phyloP scores from a whole-genome alignment of 2,797 vertebrate genomes.

The Carapus acus region DNA sequence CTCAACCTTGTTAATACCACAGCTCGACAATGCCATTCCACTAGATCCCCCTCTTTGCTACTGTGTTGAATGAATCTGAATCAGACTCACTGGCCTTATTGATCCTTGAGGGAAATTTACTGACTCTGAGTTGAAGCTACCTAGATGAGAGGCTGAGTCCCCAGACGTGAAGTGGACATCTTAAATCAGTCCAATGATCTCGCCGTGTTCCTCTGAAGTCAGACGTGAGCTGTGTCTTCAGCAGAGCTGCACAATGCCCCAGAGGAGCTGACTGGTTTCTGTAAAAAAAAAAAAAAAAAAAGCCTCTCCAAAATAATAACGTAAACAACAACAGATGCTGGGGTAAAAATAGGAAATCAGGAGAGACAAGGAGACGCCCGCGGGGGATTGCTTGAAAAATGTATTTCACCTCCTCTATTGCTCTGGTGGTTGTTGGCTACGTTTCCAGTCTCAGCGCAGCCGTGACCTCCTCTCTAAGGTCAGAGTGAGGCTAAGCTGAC shows the following conservation, averaged over 20 bases:
- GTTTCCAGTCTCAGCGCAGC: slow-evolving; percentile 10
- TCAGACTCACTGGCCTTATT: too few species aligned
- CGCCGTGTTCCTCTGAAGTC: slow-evolving; percentile 40
- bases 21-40: too few species aligned
- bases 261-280: slow-evolving; percentile 50
- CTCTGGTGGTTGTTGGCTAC: background rate
- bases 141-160: too few species aligned
- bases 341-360: background rate
- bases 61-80: too few species aligned
- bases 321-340: slow-evolving; percentile 54
- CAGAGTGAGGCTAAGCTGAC: slow-evolving; percentile 21
- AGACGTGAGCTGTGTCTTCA: slow-evolving; percentile 25
- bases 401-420: slow-evolving; percentile 12
- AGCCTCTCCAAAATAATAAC: slow-evolving; percentile 36
- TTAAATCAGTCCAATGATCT: slow-evolving; percentile 41
- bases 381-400: background rate
- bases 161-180: slow-evolving; percentile 17
- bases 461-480: slow-evolving; percentile 13
- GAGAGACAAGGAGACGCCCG: slow-evolving; percentile 8
- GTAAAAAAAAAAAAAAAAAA: too few species aligned
- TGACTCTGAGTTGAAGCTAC: too few species aligned
- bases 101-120: too few species aligned
- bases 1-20: too few species aligned
- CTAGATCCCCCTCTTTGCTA: too few species aligned
- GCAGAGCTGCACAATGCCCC: slow-evolving; percentile 49